Evolutionary conservation across 2,797 vertebrate genomes (phyloP).

Genomic region (Crenuchus spilurus): DNA sequence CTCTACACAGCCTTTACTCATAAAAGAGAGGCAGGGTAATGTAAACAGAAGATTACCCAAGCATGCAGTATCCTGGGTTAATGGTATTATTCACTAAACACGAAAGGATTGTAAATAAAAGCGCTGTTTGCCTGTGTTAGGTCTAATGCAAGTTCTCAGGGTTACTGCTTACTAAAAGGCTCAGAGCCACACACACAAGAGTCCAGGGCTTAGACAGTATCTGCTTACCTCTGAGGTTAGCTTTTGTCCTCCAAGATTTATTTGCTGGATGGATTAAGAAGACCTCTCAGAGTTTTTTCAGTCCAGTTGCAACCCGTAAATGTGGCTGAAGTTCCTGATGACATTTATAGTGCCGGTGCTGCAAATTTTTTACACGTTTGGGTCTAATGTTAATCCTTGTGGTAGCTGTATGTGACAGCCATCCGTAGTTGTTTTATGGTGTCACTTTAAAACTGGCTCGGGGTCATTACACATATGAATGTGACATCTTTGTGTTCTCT

Average conservation of each 20-base stretch:
- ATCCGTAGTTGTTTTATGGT: constrained; percentile 37
- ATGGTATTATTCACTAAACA: constrained; percentile 42
- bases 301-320: constrained; percentile 17
- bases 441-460: constrained; percentile 33
- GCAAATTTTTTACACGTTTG: constrained; percentile 17
- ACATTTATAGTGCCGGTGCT: constrained; percentile 27
- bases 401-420: constrained; percentile 23
- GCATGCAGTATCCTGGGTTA: constrained; percentile 45
- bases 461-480: constrained; percentile 30
- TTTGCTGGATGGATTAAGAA: constrained; percentile 44
- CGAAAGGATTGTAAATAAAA: constrained; percentile 40
- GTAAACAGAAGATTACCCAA: constrained; percentile 55
- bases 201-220: constrained; percentile 29
- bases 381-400: constrained; percentile 15
- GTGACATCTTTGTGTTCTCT: constrained; percentile 14
- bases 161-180: constrained; percentile 4
- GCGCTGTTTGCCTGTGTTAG: constrained; percentile 19
- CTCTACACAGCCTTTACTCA: constrained; percentile 7
- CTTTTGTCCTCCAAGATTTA: constrained; percentile 36
- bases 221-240: constrained; percentile 14
- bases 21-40: constrained; percentile 11
- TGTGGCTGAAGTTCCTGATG: constrained; percentile 15
- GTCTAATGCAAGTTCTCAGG: constrained; percentile 18
- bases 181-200: constrained; percentile 27
- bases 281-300: constrained; percentile 7